A percentile compares a stretch with the other conserved stretches of the same genome.
These are phyloP conservation scores for Bothrops jararaca DNA, from an alignment of 2,113 vertebrate genomes.

Conservation along the genomic window DNA sequence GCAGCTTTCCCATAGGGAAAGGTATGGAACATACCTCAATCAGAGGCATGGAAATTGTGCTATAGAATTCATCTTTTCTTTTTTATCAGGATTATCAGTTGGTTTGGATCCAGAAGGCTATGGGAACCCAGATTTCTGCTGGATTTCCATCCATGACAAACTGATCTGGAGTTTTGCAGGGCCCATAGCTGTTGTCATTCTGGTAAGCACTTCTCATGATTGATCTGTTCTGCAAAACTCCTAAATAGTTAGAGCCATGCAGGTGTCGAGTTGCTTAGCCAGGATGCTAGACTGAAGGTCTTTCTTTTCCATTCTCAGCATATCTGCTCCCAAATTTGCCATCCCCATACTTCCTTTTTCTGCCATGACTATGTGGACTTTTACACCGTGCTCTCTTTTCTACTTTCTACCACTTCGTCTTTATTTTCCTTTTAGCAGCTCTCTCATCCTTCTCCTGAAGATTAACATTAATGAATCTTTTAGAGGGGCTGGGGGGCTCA, in stretches of 20 bases:
- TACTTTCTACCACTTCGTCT: background rate
- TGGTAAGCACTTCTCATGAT: conserved; percentile 77
- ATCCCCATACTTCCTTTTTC: conserved; percentile 22
- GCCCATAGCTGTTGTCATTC: conserved; percentile 88
- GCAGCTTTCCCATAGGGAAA: background rate
- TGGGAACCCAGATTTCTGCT: conserved; percentile 96
- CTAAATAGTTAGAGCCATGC: background rate
- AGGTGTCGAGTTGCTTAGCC: conserved; percentile 4
- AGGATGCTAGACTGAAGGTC: background rate
- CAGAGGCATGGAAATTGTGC: background rate
- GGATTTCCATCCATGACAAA: conserved; percentile 97
- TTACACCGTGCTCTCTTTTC: background rate
- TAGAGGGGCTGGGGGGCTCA: background rate
- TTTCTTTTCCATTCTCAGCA: conserved; percentile 22
- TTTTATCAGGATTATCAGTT: conserved; percentile 82
- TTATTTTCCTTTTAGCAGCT: background rate
- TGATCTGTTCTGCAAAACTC: background rate
- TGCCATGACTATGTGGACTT: background rate
- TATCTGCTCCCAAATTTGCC: conserved; percentile 8
- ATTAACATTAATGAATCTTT: background rate
- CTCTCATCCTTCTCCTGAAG: background rate
- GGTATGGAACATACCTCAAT: background rate
- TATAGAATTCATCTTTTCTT: conserved; percentile 18
- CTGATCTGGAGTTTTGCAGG: conserved; percentile 98
- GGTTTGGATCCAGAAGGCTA: conserved; percentile 96